These are phyloP conservation scores for Andrena praecox DNA, from an alignment of 2,888 invertebrate genomes.

Conservation along the genomic window DNA sequence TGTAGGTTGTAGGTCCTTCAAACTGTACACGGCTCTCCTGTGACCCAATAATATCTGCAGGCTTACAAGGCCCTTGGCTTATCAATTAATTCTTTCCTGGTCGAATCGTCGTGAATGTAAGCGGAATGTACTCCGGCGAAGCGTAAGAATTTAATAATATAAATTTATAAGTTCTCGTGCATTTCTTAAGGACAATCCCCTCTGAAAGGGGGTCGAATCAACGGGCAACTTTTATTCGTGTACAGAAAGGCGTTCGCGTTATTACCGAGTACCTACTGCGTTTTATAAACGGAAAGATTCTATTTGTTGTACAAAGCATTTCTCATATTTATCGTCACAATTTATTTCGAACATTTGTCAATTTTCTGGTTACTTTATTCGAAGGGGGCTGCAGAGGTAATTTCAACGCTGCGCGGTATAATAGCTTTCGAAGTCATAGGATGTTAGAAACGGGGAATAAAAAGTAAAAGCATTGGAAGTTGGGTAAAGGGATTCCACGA, in stretches of 20 bases:
- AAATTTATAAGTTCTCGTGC: constrained; percentile 12
- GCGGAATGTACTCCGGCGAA: constrained; percentile 2
- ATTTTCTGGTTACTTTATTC: too few species aligned
- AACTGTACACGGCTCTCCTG: constrained; percentile 45
- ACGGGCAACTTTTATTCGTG: neutral
- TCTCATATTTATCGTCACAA: neutral
- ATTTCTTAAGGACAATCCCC: constrained; percentile 21
- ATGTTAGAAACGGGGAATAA: too few species aligned
- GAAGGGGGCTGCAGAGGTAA: too few species aligned
- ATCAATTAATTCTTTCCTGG: constrained; percentile 54
- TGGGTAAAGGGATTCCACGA: neutral
- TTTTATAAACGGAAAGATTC: neutral
- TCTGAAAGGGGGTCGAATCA: constrained; percentile 6
- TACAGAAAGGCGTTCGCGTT: neutral
- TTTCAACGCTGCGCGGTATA: too few species aligned
- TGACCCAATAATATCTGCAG: constrained; percentile 58
- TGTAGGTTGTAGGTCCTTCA: constrained; percentile 56
- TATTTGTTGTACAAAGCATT: too few species aligned
- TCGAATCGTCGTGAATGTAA: constrained; percentile 10
- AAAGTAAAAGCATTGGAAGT: neutral
- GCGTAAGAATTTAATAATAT: constrained; percentile 53
- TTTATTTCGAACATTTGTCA: neutral
- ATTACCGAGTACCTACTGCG: neutral
- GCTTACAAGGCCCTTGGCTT: constrained; percentile 51
- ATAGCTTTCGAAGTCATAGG: too few species aligned